Base-by-base conservation (phyloP, 1,140 invertebrate genomes). In the Leptinotarsa undecemlineata region DNA sequence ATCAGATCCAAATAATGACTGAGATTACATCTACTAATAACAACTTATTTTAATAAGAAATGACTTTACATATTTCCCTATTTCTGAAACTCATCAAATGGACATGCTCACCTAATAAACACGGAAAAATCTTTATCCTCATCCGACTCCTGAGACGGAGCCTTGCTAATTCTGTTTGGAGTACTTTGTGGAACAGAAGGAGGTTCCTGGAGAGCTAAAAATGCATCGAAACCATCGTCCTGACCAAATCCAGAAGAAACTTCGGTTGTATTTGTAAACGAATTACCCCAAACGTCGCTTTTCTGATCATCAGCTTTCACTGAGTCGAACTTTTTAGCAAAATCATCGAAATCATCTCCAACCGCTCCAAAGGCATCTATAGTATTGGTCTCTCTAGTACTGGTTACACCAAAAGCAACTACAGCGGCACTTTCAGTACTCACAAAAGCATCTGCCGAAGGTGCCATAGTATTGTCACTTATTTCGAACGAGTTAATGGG, bases 281-380 rank as follows among this genome's bases (percentile, higher is more conserved):
- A 86, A 74, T 88, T 87, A 73, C 87, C 88, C 68, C 86, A 88
- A 4, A 86, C 84, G 84, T 86, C 67, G 79, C 84, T 61, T 33
- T 48, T 48, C 66, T 68, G 57, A 81, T 91, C 88, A 13, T 88
- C 88, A 76, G 86, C 85, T 75, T 88, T 89, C 4, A 88, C 90
- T 62, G 88, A 92, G 68, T 96, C 94, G 79, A 96, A 96, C 84
- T 95, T 95, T 1, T 93, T 92, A 3, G 94, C 91, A 80, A 96
- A 96, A 1, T 92, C 94, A 84, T 96, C 94, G 74, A 94, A 94
- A 19, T 90, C 90, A 76, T 93, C 92, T 17, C 68, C 21, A 33
- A 2, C 17, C 17, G 15, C 71, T 63, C 26, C 60, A 47, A 72
- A 72, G 4, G 60, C 23, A 19, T 72, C 71, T 2, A 4, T 20